Base-by-base conservation (phyloP, 2,888 invertebrate species). In the Tenthredo livida region DNA sequence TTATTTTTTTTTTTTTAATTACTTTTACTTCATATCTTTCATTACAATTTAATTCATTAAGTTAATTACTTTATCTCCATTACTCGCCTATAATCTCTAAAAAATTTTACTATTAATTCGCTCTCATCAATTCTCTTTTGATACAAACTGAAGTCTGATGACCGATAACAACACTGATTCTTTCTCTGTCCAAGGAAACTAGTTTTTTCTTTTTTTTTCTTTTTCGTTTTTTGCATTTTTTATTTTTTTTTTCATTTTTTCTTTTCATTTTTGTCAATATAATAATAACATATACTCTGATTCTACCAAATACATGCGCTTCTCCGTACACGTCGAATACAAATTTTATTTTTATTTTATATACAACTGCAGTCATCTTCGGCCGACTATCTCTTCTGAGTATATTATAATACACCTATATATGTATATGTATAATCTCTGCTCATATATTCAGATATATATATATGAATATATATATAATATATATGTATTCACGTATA, bases 1-100 rank as follows among this genome's bases (percentile, higher is more conserved):
- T 61, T 25, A 58, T 21, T 21, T 58, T 37, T 37, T 1, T 80
- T 33, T 37, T 43, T 17, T 21, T 37, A 2, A 33, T 33, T 25
- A n/a, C 25, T 10, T n/a, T 21, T 65, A 12, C 67, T 85, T 58
- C 50, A 87, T 72, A 73, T 84, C 73, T 25, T 73, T 73, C 12
- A 40, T 80, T 80, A 80, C 25, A 61, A 15, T 61, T 40, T 15
- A 40, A 40, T 61, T 37, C 1, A 80, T 37, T 58, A 40, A 33
- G 37, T 61, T 25, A 50, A 58, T 80, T 61, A 80, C 58, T 40
- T 58, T 61, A 37, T 61, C 37, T 40, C 61, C 21, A n/a, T 61
- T 61, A 5, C 61, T 61, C 61, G 61, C 40, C 50, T 75, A 47
- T 78, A 58, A 78, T 78, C 37, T 78, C 33, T 72, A 58, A 6